Percentiles rank a stretch among this genome's conserved stretches.
Conservation (phyloP, 2,797 vertebrate genomes). For the Sebastes cheni region DNA sequence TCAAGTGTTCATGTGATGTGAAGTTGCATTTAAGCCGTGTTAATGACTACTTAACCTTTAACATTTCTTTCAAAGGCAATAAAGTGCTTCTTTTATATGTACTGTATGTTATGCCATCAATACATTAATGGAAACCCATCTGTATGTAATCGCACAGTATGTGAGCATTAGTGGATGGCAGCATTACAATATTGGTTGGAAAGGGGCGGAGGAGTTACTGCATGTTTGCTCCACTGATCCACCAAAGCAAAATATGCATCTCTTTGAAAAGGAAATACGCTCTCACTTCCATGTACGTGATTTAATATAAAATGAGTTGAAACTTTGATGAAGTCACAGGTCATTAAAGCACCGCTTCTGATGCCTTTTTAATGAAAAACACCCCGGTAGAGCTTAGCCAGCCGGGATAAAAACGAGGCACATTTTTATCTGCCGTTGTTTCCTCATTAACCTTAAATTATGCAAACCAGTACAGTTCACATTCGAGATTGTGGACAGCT, state of each 20-base stretch:
- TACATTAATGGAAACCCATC: neutral
- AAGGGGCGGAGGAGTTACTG: neutral
- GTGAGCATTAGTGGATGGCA: neutral
- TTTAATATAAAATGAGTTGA: slow-evolving; percentile 50
- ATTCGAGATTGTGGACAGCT: slow-evolving; percentile 57
- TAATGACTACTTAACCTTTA: neutral
- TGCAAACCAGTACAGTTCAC: slow-evolving; percentile 76
- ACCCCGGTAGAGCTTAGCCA: slow-evolving; percentile 36
- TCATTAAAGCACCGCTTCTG: slow-evolving; percentile 67
- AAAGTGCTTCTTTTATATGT: neutral
- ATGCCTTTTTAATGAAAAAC: slow-evolving; percentile 72
- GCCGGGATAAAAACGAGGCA: slow-evolving; percentile 47
- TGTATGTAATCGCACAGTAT: neutral
- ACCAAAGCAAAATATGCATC: slow-evolving; percentile 32
- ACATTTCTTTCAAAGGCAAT: neutral
- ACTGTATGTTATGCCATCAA: neutral
- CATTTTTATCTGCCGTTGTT: slow-evolving; percentile 74
- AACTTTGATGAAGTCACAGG: slow-evolving; percentile 62
- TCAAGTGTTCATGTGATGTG: neutral
- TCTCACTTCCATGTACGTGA: slow-evolving; percentile 12
- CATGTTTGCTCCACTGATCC: slow-evolving; percentile 8
- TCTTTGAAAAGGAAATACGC: slow-evolving; percentile 54
- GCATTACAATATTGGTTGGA: neutral
- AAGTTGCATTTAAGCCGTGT: neutral
- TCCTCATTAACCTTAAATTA: slow-evolving; percentile 84